Percentiles rank a stretch among this genome's conserved stretches.
These are phyloP conservation scores for Clarias macrocephalus DNA, from an alignment of 2,113 vertebrate genomes.

Conservation along the genomic window DNA sequence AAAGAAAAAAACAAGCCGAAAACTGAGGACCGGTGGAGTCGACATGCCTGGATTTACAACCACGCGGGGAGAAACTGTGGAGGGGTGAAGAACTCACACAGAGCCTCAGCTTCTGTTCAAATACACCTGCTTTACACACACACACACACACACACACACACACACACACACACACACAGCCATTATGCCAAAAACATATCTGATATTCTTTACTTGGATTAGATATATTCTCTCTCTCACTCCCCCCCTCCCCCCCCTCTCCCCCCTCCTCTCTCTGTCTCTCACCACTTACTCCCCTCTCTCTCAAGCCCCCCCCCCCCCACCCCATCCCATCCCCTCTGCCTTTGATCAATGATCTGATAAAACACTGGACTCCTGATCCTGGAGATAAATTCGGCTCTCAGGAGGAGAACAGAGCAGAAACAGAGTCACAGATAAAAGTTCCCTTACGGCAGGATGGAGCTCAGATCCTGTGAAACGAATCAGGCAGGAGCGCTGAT, in stretches of 20 bases:
- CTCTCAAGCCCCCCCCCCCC: neutral
- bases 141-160: neutral
- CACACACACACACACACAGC: neutral
- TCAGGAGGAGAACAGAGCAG: conserved; percentile 41
- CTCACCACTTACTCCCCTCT: neutral
- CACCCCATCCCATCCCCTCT: neutral
- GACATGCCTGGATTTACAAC: neutral
- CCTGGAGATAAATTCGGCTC: conserved; percentile 39
- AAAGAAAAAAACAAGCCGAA: neutral
- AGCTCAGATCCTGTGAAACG: conserved; percentile 31
- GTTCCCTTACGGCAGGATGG: conserved; percentile 31
- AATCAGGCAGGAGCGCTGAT: conserved; percentile 35
- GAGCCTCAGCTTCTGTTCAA: neutral
- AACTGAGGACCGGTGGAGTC: neutral
- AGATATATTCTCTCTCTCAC: neutral
- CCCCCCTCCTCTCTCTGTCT: neutral
- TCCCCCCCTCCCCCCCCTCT: neutral
- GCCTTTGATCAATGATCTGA: neutral
- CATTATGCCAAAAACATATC: too few species aligned
- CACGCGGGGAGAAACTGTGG: neutral
- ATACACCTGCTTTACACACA: neutral
- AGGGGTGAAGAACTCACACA: neutral
- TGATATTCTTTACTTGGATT: too few species aligned
- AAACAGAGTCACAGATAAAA: conserved; percentile 19
- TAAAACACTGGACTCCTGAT: neutral